Base-by-base conservation (phyloP, 1,140 invertebrate genomes). In the Arion vulgaris region DNA sequence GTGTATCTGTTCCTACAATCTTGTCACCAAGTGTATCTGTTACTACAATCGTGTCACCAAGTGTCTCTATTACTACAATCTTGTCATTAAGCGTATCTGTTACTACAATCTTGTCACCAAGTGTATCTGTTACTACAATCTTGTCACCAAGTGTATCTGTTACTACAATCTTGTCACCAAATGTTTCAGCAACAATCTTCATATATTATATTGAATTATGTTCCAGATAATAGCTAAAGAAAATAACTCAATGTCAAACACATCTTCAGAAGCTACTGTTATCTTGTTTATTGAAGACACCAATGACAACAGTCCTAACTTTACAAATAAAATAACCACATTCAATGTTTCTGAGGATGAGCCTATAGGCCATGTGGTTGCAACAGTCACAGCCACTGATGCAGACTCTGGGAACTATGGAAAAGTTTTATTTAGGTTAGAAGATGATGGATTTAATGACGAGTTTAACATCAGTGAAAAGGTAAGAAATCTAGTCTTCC, bases 261-360 rank as follows among this genome's bases (percentile, higher is more conserved):
- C 73, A 49, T 51, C 39, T 11, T 66, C 41, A 4, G 28, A n/a
- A 26, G 73, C 45, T 2, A 75, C 73, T 17, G 45, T 75, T 9
- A 34, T 34, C 17, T 45, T 75, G 28, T 19, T 2, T 17, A 75
- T 75, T 53, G 17, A 15, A 34, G 76, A 78, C 57, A 45, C 36
- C 39, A 78, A 78, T 68, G 76, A 78, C 57, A 78, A 78, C 57
- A 62, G 51, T 26, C 76, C 76, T 23, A 2, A 78, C 9, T 78
- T 78, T 34, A 2, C 57, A 17, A 28, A 2, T 45, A 7, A 62
- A 39, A 7, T 13, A 39, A 78, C 28, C 9, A 39, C 15, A n/a
- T 78, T 78, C 53, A 66, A 38, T 45, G 76, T 78, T 36, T 38
- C 76, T 49, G 76, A 78, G 23, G 57, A 68, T 45, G 76, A 15